Evolutionary conservation across 2,888 invertebrate species (phyloP), one percentile per base, ranked within the genome.

Genomic region (Esperia sulphurella): DNA sequence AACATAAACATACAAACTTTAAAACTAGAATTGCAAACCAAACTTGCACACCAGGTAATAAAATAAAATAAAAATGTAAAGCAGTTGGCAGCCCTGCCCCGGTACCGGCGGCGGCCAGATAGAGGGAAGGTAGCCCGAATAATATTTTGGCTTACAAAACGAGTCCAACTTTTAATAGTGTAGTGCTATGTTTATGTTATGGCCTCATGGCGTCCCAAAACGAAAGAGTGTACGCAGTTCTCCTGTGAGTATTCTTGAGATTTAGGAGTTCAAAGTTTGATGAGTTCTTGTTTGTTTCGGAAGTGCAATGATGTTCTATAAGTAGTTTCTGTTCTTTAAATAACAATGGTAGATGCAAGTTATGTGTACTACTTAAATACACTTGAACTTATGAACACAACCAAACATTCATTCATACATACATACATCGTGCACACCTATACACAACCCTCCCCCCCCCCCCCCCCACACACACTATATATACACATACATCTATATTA

Each of bases 101-200:
- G 72, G 70, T 71, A 67, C 59, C 58, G 59, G 51, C 58, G 65
- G 21, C 3, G 21, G 21, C 21, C n/a, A 80, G 83, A 83, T 81
- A 84, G 79, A 83, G 70, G 74, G 73, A 83, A 85, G 88, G 87
- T 86, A 78, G 77, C 74, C 78, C 79, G 86, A 83, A 88, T 87
- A 88, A 87, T 89, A 89, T 88, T 88, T 89, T 83, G 88, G 87
- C 86, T 86, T 77, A 85, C 87, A 81, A 75, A 87, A 88, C 84
- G 87, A 85, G 83, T 84, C 86, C 79, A 89, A 89, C 76, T 89
- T 89, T 89, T 88, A 89, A 89, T 89, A 89, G 88, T 87, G 85
- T 84, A 78, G 66, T 74, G 71, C 74, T 71, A 83, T 89, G 85
- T 89, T 89, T 88, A 89, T 89, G 89, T 81, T 84, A 85, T 79